phyloP scores from a whole-genome alignment of 2,797 vertebrate species.

The Lerista edwardsae region DNA sequence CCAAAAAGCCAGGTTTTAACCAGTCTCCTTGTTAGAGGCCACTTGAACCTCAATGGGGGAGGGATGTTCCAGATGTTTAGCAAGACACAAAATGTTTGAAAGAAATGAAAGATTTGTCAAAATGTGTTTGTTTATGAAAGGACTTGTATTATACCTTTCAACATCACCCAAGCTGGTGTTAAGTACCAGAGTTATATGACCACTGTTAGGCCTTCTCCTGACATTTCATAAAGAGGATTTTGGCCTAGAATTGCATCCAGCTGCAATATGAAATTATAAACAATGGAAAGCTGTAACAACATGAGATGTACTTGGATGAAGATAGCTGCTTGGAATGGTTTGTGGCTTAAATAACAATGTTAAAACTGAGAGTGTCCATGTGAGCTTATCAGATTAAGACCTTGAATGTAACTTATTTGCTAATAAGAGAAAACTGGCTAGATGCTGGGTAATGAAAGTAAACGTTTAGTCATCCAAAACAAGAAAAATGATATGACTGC shows the following conservation, averaged over 20 bases:
- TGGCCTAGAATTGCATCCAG: neutral
- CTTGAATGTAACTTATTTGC: neutral
- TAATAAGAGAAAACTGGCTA: neutral
- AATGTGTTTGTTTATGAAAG: slow-evolving; percentile 12
- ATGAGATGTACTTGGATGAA: slow-evolving; percentile 12
- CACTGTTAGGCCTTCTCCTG: neutral
- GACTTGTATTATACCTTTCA: neutral
- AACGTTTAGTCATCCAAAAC: neutral
- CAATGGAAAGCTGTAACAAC: neutral
- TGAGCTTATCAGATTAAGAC: slow-evolving; percentile 4
- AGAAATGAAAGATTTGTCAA: neutral
- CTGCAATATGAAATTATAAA: slow-evolving; percentile 9
- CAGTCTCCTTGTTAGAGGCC: too few species aligned
- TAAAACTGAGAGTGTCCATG: neutral
- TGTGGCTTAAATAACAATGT: slow-evolving; percentile 2
- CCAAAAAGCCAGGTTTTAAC: too few species aligned
- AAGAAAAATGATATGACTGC: neutral
- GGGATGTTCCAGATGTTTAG: too few species aligned
- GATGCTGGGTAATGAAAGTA: neutral
- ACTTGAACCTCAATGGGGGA: too few species aligned
- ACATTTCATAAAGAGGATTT: slow-evolving; percentile 4
- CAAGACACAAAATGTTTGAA: neutral
- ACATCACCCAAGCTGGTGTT: neutral
- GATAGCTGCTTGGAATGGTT: slow-evolving; percentile 19
- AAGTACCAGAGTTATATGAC: neutral